Base-by-base conservation (phyloP, 2,797 vertebrate species). In the Serranus cabrilla region DNA sequence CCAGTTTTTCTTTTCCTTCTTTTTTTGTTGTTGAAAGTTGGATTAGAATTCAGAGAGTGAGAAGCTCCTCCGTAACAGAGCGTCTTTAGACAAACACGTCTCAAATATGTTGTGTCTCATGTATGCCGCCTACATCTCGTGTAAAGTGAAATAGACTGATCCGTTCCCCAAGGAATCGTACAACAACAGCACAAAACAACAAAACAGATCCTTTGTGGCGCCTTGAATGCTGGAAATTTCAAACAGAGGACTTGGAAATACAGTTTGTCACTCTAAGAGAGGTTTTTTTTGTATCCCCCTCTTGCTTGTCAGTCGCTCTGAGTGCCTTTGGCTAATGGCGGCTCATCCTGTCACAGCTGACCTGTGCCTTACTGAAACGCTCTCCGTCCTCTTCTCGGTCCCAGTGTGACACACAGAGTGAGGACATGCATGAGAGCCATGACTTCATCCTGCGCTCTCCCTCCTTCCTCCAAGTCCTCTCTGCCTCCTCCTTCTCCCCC, bases 351-450 rank as follows among this genome's bases (percentile, higher is more conserved):
- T 90, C 88, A 84, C 81, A 84, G 73, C 68, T 85, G 91, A 92
- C 89, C 91, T 85, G 70, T 16, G 85, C 76, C 75, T 83, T 62
- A 43, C 71, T 73, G 79, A 78, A 78, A 61, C 57, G 6, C 61
- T 68, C 59, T 76, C 39, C 42, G 60, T 90, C 83, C 81, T 85
- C 78, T 42, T 86, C 78, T 71, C 78, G 78, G 87, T 90, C 91
- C 89, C 91, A 74, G 69, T 81, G 91, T 91, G 92, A 87, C 85
- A 82, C 80, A 42, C 89, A 90, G 21, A 72, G 64, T 5, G 86
- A 88, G 89, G 89, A 91, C 89, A 86, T 52, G 71, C 80, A 80
- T 56, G 69, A 85, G 81, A 74, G 87, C 64, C 69, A 37, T 83
- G 83, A 82, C 84, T 90, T 85, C 76, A 82, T 80, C 75, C 74